Evolutionary conservation across 2,113 vertebrate species (phyloP), one percentile per base, ranked within the genome.

Genomic region (Fukomys damarensis): DNA sequence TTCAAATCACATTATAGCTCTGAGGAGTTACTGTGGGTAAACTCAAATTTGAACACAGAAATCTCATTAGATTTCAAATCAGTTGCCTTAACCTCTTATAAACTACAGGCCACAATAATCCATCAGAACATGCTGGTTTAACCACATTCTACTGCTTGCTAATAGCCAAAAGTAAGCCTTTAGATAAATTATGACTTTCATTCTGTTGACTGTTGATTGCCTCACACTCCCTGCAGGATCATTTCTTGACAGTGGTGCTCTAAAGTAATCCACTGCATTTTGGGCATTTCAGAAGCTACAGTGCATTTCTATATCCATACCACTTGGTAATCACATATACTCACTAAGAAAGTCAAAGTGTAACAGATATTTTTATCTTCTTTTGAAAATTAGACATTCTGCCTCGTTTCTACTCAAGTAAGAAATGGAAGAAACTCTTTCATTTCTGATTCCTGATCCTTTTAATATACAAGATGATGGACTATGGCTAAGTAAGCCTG

Each of bases 1-100:
- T 93, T 97, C 66, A 96, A 88, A 97, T 95, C 82, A 93, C 85
- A 91, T 91, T 90, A 91, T 22, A 96, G 91, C 65, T 49, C 83
- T 0, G 0, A 93, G 77, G 85, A 96, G 85, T 87, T 86, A 68
- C 41, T 82, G n/a, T 91, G n/a, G 76, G 38, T 56, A 26, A 49
- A 93, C 68, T 92, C 79, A 70, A 86, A 32, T 74, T 82, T 83
- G 74, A 65, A 95, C 77, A 46, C 11, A 68, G 89, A 96, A 95
- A 96, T 96, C 79, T 82, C 56, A 89, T 96, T 93, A 91, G 81
- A 95, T 96, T 93, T 92, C 81, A 93, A 56, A 89, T 65, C 19
- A 35, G 74, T 93, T 95, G 63, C 85, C 41, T 96, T 97, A 97
- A 95, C 70, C 86, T 95, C 58, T 74, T 92, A 70, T 3, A 52